These are phyloP conservation scores for Clistopyga incitator DNA, from an alignment of 2,888 invertebrate genomes.

Conservation along the genomic window DNA sequence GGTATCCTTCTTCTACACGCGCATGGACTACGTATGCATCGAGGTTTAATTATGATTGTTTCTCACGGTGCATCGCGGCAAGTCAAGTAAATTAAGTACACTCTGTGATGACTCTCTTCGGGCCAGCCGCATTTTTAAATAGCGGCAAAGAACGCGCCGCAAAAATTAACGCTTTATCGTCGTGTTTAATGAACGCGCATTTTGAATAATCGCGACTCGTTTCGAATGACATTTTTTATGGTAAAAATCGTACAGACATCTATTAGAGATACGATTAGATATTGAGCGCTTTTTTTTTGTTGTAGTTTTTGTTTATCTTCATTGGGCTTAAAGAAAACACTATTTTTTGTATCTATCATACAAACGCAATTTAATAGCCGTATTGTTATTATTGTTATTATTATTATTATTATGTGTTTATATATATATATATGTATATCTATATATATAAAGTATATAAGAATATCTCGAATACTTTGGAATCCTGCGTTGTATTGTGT, in stretches of 20 bases:
- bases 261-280: constrained; percentile 27
- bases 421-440: not conserved
- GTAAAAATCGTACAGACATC: constrained; percentile 36
- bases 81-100: constrained; percentile 24
- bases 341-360: constrained; percentile 30
- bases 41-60: constrained; percentile 19
- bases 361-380: constrained; percentile 21
- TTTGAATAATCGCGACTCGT: not conserved
- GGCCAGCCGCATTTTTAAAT: not conserved
- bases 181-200: not conserved
- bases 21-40: constrained; percentile 14
- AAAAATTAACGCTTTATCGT: not conserved
- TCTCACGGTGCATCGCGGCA: constrained; percentile 19
- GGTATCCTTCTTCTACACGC: not conserved
- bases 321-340: not conserved
- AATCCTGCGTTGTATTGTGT: constrained; percentile 36
- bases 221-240: not conserved
- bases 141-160: not conserved
- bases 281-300: constrained; percentile 19
- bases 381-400: not conserved
- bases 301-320: not conserved
- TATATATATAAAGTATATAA: constrained; percentile 55
- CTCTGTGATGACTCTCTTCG: not conserved
- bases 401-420: not conserved
- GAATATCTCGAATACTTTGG: constrained; percentile 61